A percentile compares a stretch with the other conserved stretches of the same genome.
Evolutionary conservation across 2,113 vertebrate species (phyloP).

Genomic region (Promerops cafer): DNA sequence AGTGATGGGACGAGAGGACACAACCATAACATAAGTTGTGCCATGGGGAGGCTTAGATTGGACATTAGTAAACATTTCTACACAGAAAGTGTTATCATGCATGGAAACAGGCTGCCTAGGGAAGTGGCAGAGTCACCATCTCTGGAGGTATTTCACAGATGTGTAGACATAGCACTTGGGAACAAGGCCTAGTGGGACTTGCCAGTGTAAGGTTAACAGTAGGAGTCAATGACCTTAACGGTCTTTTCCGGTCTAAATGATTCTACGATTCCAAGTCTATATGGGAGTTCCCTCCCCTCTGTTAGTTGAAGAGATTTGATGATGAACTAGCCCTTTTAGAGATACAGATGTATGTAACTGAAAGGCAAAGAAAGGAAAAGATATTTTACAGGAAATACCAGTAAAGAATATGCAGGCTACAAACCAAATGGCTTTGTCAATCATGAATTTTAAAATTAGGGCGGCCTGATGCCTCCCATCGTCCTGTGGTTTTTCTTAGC

Average conservation of each 20-base stretch:
- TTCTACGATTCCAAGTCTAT: not conserved
- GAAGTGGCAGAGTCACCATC: not conserved
- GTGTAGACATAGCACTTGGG: not conserved
- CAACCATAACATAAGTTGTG: accelerated
- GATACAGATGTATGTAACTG: not conserved
- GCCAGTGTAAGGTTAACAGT: not conserved
- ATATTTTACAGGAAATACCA: not conserved
- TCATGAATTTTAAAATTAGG: not conserved
- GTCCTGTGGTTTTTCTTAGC: not conserved
- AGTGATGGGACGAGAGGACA: accelerated
- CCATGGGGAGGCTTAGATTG: not conserved
- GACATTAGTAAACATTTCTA: not conserved
- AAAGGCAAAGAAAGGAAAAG: not conserved
- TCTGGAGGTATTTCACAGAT: not conserved
- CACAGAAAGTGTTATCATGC: accelerated
- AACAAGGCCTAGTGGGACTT: not conserved
- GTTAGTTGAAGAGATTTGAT: not conserved
- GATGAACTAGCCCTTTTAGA: not conserved
- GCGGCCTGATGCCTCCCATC: not conserved
- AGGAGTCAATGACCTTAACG: not conserved
- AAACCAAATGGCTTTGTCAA: not conserved
- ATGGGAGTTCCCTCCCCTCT: not conserved
- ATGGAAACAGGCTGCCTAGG: not conserved
- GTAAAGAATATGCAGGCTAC: not conserved
- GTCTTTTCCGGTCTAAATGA: not conserved